Evolutionary conservation across 1,140 invertebrate species (phyloP), one percentile per base, ranked within the genome.

Genomic region (Leptinotarsa defecta): DNA sequence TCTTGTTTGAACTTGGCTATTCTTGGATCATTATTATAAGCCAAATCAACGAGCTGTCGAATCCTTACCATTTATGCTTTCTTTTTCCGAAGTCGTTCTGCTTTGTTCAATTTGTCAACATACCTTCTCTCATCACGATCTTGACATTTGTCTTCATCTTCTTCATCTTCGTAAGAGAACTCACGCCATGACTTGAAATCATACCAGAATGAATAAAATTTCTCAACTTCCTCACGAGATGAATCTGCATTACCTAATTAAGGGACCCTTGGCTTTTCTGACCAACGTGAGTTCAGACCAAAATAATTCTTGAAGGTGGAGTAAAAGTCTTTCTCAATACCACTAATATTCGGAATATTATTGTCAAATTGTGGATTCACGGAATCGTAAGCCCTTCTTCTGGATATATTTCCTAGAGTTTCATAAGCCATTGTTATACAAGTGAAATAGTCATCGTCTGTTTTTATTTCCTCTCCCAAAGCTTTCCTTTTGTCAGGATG

Each of bases 351-450:
- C 19, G 98, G 98, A 52, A 99, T 87, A 75, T 88, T 88, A 81
- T 99, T 95, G 85, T 98, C 96, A 86, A 99, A 98, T 78, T 92
- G 89, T 5, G 96, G 96, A 88, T 99, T 98, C 73, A 99, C 92
- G 34, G 96, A 98, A 88, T 99, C 98, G 87, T 95, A 99, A 1
- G 97, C 94, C 77, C 93, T 89, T 78, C 97, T 89, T 82, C 94
- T 96, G 5, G 89, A 84, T 15, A 93, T 89, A 81, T 92, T 95
- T 0, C 96, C 95, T 75, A 97, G 88, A 43, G 92, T 95, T 88
- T 98, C 96, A 90, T 94, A 96, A 17, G 97, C 97, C 89, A 96
- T 96, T n/a, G 97, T 99, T 82, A 99, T 99, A 85, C 97, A 99
- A 0, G 97, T 96, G 85, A 99, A 99, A 87, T 99, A 99, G 87